Evolutionary conservation across 1,140 invertebrate species (phyloP).

Genomic region (Uloborus diversus): DNA sequence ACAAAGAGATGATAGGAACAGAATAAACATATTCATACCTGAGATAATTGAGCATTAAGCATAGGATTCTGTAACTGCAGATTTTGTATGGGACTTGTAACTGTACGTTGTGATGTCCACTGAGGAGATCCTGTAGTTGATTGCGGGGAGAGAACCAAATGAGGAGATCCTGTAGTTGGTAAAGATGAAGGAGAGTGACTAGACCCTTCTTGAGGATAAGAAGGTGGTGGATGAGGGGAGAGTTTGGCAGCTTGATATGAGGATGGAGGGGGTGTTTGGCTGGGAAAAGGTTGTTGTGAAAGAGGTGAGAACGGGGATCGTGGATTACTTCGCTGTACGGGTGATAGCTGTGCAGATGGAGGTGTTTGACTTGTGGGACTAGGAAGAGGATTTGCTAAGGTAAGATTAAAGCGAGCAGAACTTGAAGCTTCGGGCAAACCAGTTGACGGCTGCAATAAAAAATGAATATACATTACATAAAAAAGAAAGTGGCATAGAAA

Average conservation of each 20-base stretch:
- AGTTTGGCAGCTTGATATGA: slow-evolving; percentile 20
- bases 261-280: slow-evolving; percentile 22
- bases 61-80: slow-evolving; percentile 78
- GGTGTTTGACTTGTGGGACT: slow-evolving; percentile 53
- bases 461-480: neutral
- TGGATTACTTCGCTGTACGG: slow-evolving; percentile 59
- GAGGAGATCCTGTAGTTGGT: neutral
- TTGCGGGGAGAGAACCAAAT: slow-evolving; percentile 25
- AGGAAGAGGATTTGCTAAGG: slow-evolving; percentile 29
- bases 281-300: slow-evolving; percentile 38
- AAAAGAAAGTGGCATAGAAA: neutral
- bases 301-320: slow-evolving; percentile 58
- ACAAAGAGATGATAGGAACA: too few species aligned
- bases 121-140: slow-evolving; percentile 7
- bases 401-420: slow-evolving; percentile 71
- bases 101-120: slow-evolving; percentile 3
- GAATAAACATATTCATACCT: slow-evolving; percentile 42
- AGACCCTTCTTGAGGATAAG: slow-evolving; percentile 28
- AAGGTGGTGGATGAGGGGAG: slow-evolving; percentile 24
- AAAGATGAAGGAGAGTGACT: slow-evolving; percentile 41
- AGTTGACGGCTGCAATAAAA: slow-evolving; percentile 66
- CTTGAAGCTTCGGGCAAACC: slow-evolving; percentile 77
- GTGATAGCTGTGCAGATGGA: slow-evolving; percentile 57
- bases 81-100: slow-evolving; percentile 37
- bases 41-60: slow-evolving; percentile 78